Base-by-base conservation (phyloP, 1,140 invertebrate species). In the Drosophila ohnishii region DNA sequence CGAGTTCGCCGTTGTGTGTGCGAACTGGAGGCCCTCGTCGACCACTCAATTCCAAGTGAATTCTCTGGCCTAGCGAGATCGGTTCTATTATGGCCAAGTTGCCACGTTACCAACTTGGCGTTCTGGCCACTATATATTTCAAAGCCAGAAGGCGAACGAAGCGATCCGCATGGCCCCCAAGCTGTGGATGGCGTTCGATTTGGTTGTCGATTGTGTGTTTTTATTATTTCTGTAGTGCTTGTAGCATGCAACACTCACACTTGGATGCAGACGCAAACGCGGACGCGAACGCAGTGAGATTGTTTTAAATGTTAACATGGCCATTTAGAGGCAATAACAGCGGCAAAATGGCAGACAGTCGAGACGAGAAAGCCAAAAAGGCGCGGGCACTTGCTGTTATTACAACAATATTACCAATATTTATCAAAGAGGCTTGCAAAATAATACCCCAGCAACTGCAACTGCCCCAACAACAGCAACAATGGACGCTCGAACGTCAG, bases 221-320 rank as follows among this genome's bases (percentile, higher is more conserved):
- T 60, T 78, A n/a, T 64, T n/a, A 63, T 59, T 67, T 64, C 60
- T 65, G 39, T 50, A 40, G 56, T 55, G 65, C 76, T 70, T 74
- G 81, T 77, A 80, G 84, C 84, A 88, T 88, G 84, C 84, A 88
- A 87, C 76, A 53, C 63, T 60, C 47, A 42, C 70, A 61, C 47
- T 28, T 28, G 25, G 25, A 28, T 28, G 25, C 45, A 22, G 45
- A 25, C 44, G 44, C 39, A 4, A 8, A 40, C 10, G 34, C 34
- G 34, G n/a, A 76, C 61, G 73, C 85, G 83, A 81, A 70, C 62
- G 48, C 67, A 70, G 85, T 88, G 84, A 88, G 84, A 88, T 88
- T 88, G 84, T 88, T 88, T 88, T 88, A 88, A 86, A 88, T 88
- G 84, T 88, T 88, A 88, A 88, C 84, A 88, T 88, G 85, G 85